Percentiles rank a stretch among this genome's conserved stretches.
These are phyloP conservation scores for Tribolium freemani DNA, from an alignment of 2,888 invertebrate species.

Conservation along the genomic window DNA sequence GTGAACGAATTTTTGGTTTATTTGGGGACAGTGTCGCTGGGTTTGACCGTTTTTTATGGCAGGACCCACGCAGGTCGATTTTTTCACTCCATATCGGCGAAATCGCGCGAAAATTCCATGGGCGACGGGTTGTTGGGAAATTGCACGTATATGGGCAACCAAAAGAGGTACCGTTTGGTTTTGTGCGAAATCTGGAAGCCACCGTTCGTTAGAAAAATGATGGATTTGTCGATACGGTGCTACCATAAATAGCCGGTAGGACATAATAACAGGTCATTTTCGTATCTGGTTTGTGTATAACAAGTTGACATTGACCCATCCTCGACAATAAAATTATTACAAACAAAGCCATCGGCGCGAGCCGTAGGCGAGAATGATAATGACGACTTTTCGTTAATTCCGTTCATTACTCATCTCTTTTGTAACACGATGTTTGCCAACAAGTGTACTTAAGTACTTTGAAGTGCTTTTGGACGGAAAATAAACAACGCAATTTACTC, in stretches of 20 bases:
- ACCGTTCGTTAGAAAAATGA: neutral
- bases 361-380: conserved; percentile 24
- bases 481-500: neutral
- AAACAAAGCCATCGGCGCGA: conserved; percentile 26
- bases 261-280: conserved; percentile 20
- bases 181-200: conserved; percentile 2
- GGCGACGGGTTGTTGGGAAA: conserved; percentile 29
- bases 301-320: conserved; percentile 36
- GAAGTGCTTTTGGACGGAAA: neutral
- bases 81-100: conserved; percentile 12
- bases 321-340: conserved; percentile 28
- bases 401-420: conserved; percentile 18
- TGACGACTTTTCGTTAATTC: conserved; percentile 15
- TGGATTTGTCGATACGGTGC: neutral
- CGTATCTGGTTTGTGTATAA: conserved; percentile 16
- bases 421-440: conserved; percentile 7
- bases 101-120: conserved; percentile 26
- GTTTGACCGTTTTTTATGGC: conserved; percentile 2
- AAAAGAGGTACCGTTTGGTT: neutral
- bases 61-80: neutral
- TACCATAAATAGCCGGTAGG: conserved; percentile 12
- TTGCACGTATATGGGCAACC: conserved; percentile 24
- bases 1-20: neutral
- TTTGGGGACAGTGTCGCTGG: conserved; percentile 11
- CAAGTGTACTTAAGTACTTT: neutral